Evolutionary conservation across 2,888 invertebrate species (phyloP), one percentile per base, ranked within the genome.

Genomic region (Lochmaea capreae): DNA sequence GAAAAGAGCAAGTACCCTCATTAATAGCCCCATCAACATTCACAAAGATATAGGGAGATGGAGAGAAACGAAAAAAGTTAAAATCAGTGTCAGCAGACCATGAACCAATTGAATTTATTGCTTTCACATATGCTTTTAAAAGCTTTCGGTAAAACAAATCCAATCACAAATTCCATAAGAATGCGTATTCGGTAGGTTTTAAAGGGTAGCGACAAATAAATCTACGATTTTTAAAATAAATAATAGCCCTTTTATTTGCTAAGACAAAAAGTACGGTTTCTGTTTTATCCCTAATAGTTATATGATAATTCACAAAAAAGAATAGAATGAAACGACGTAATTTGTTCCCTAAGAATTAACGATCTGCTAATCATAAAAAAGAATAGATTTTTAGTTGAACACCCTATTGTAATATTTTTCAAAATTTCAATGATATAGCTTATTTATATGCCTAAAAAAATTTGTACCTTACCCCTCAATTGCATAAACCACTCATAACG

Each of bases 71-170:
- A 72, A 74, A 78, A 76, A 73, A 74, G 67, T 73, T 12, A 69
- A 76, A 78, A 76, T 77, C 76, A 72, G 76, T 75, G 71, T 77
- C 77, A 74, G 78, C 78, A 74, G 74, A 75, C 77, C 76, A 76
- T 78, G 76, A 78, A 78, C 74, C 73, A 76, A 78, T 78, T 78
- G 77, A 77, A 74, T 77, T 74, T 76, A 75, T 75, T 71, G 74
- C 76, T 68, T 68, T 65, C 76, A 73, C 77, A 78, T 77, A 76
- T 77, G 76, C 71, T 77, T 76, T 76, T 78, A 77, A 78, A 76
- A 75, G 77, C 74, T 65, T 75, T 76, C 66, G 65, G 72, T 77
- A 77, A 77, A 77, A 76, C 76, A 77, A 75, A 77, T 72, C 76
- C 74, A 74, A 65, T 67, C 74, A 76, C 65, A 65, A 65, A 72